Conservation (phyloP, 2,888 invertebrate genomes). For the Agriopis leucophaearia region DNA sequence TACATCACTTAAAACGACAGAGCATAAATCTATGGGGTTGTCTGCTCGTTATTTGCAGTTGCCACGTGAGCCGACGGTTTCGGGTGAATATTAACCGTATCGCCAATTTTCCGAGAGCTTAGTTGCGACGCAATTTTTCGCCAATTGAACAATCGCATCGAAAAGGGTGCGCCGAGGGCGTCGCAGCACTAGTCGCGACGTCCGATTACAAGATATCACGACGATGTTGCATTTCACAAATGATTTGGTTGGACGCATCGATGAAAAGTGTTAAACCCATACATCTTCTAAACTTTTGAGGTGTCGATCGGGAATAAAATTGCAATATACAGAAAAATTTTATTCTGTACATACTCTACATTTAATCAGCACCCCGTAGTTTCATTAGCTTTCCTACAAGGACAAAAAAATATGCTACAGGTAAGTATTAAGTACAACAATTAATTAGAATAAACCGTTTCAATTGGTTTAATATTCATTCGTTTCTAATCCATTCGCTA, state of each 20-base stretch:
- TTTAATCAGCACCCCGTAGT: too few species aligned
- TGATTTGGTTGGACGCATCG: constrained; percentile 38
- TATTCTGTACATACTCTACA: too few species aligned
- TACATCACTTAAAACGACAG: constrained; percentile 84
- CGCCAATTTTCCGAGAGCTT: constrained; percentile 86
- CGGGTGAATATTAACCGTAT: constrained; percentile 87
- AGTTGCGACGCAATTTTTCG: constrained; percentile 85
- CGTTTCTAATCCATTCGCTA: too few species aligned
- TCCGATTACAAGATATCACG: constrained; percentile 51
- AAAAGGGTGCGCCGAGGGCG: constrained; percentile 57
- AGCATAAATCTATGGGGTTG: constrained; percentile 82
- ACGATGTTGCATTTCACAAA: constrained; percentile 23
- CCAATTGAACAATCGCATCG: constrained; percentile 85
- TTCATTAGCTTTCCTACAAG: too few species aligned
- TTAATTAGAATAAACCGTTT: too few species aligned
- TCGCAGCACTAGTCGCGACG: constrained; percentile 55
- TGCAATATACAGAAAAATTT: neutral
- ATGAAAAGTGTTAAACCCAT: neutral
- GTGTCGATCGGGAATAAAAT: neutral
- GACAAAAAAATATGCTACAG: too few species aligned
- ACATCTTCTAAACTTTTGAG: neutral
- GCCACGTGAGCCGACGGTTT: constrained; percentile 83
- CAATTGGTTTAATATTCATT: too few species aligned
- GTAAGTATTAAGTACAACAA: too few species aligned
- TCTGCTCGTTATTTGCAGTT: constrained; percentile 84